Evolutionary conservation across 1,140 invertebrate species (phyloP).

Genomic region (Episyrphus balteatus): DNA sequence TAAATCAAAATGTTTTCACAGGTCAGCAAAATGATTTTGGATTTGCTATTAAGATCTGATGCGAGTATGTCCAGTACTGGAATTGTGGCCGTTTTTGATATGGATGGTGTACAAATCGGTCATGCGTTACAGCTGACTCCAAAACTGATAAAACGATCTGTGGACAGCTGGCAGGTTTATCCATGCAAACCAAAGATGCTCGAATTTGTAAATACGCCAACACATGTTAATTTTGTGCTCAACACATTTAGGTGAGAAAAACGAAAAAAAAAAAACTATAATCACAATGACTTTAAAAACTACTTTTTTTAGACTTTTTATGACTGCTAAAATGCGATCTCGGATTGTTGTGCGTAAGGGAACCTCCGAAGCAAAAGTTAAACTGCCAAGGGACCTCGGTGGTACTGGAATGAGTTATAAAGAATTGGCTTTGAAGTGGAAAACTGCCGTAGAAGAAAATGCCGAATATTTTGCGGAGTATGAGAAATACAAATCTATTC

Average conservation of each 20-base stretch:
- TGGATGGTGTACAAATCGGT: constrained; percentile 43
- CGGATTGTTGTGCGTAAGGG: constrained; percentile 42
- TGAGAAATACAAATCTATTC: constrained; percentile 42
- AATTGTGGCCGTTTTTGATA: constrained; percentile 48
- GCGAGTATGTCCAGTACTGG: constrained; percentile 45
- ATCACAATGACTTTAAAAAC: neutral
- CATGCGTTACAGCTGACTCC: constrained; percentile 51
- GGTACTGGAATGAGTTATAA: constrained; percentile 42
- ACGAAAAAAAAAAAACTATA: neutral
- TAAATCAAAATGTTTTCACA: constrained; percentile 12
- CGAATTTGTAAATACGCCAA: constrained; percentile 59
- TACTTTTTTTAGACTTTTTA: constrained; percentile 39
- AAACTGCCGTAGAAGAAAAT: constrained; percentile 38
- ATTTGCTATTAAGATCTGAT: constrained; percentile 42
- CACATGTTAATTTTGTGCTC: constrained; percentile 54
- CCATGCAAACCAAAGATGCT: constrained; percentile 54
- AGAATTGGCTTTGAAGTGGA: constrained; percentile 46
- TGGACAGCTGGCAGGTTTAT: constrained; percentile 58
- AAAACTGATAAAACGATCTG: constrained; percentile 41
- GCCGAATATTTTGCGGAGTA: constrained; percentile 45
- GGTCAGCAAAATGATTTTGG: constrained; percentile 45
- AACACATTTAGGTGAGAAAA: constrained; percentile 49
- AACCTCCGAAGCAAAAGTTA: constrained; percentile 36
- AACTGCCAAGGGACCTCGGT: constrained; percentile 50
- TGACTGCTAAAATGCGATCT: constrained; percentile 53